These are phyloP conservation scores for Xylocampa areola DNA, from an alignment of 2,888 invertebrate genomes.

Conservation along the genomic window DNA sequence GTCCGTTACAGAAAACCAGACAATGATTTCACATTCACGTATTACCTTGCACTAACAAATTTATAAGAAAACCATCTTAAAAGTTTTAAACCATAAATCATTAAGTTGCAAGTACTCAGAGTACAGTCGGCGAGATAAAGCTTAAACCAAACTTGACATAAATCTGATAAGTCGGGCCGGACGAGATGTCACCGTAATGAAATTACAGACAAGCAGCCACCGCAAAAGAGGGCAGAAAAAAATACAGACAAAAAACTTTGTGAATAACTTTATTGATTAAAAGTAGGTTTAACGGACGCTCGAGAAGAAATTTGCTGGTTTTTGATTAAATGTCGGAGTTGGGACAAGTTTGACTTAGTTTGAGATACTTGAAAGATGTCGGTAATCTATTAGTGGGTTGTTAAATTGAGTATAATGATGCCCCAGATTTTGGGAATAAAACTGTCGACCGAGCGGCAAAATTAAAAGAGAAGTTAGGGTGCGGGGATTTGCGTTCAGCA, in stretches of 20 bases:
- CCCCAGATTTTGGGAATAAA: neutral
- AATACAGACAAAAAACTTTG: conserved; percentile 27
- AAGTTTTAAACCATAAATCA: conserved; percentile 4
- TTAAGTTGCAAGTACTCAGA: conserved; percentile 13
- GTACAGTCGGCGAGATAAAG: conserved; percentile 40
- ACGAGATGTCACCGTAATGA: conserved; percentile 39
- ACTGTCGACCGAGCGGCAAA: too few species aligned
- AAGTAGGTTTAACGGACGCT: conserved; percentile 21
- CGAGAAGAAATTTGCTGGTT: conserved; percentile 12
- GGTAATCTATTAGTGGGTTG: conserved; percentile 9
- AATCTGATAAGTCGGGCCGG: conserved; percentile 55
- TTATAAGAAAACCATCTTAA: too few species aligned
- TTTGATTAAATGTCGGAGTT: conserved; percentile 30
- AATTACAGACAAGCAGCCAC: conserved; percentile 29
- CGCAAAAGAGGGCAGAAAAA: conserved; percentile 28
- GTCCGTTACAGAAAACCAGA: too few species aligned
- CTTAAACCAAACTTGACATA: conserved; percentile 55
- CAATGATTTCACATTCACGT: too few species aligned
- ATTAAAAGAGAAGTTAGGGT: too few species aligned
- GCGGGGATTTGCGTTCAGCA: too few species aligned
- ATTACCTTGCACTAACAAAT: too few species aligned
- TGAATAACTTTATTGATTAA: conserved; percentile 46
- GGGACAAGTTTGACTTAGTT: conserved; percentile 27
- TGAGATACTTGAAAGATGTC: conserved; percentile 7
- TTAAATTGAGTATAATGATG: conserved; percentile 3